phyloP scores from a whole-genome alignment of 2,113 vertebrate species.

The Dissostichus mawsoni region DNA sequence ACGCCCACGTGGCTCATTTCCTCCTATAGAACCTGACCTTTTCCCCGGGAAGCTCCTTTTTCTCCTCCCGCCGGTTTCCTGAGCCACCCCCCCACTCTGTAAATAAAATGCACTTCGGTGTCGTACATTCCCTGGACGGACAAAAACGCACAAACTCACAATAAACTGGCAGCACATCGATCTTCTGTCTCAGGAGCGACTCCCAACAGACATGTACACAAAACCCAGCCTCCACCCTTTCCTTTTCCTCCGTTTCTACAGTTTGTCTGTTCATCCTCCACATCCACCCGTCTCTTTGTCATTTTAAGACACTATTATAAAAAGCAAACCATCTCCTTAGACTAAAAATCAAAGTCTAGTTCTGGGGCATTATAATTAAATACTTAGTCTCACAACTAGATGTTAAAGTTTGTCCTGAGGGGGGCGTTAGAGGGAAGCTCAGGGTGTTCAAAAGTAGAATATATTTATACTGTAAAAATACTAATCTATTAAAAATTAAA shows the following conservation, averaged over 20 bases:
- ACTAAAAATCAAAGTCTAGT: neutral
- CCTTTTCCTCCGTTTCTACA: slow-evolving; percentile 59
- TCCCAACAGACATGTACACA: slow-evolving; percentile 26
- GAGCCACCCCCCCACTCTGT: slow-evolving; percentile 62
- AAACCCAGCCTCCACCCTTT: slow-evolving; percentile 57
- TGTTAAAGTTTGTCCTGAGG: neutral
- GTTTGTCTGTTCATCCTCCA: slow-evolving; percentile 28
- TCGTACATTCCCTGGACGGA: slow-evolving; percentile 23
- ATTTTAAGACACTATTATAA: slow-evolving; percentile 50
- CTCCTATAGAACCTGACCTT: slow-evolving; percentile 79
- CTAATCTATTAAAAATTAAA: too few species aligned
- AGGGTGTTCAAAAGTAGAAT: too few species aligned
- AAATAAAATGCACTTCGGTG: slow-evolving; percentile 68
- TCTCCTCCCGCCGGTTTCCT: slow-evolving; percentile 74
- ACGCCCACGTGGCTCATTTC: slow-evolving; percentile 78
- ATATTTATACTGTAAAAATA: too few species aligned
- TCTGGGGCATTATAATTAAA: neutral
- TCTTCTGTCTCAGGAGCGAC: slow-evolving; percentile 29
- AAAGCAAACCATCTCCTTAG: neutral
- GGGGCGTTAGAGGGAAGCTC: neutral
- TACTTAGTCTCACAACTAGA: too few species aligned
- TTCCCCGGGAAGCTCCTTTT: slow-evolving; percentile 72
- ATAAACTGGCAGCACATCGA: slow-evolving; percentile 1
- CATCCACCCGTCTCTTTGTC: slow-evolving; percentile 39
- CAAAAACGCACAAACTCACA: slow-evolving; percentile 34